A percentile compares a stretch with the other conserved stretches of the same genome.
Conservation (phyloP, 2,797 vertebrate genomes). For the Macroramphosus scolopax region DNA sequence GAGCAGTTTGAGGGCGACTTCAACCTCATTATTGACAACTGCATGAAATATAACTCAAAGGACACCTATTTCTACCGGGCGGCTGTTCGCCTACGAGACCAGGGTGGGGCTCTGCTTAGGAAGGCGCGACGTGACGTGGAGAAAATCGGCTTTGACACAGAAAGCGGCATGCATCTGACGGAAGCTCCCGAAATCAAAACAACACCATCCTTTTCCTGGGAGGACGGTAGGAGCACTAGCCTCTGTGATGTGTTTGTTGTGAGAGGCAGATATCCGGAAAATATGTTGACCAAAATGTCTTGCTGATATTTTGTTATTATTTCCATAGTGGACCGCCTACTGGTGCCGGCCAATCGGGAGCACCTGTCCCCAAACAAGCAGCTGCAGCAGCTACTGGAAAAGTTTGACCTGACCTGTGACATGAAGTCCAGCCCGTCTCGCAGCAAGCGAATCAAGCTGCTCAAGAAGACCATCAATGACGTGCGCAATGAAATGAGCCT, state of each 20-base stretch:
- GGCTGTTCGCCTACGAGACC: slow-evolving; percentile 90
- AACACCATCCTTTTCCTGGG: slow-evolving; percentile 89
- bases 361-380: slow-evolving; percentile 89
- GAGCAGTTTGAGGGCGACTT: slow-evolving; percentile 93
- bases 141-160: slow-evolving; percentile 86
- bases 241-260: neutral
- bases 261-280: neutral
- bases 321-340: slow-evolving; percentile 87
- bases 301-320: neutral
- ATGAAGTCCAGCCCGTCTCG: slow-evolving; percentile 97
- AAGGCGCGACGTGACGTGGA: slow-evolving; percentile 87
- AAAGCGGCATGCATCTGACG: slow-evolving; percentile 88
- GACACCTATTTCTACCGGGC: slow-evolving; percentile 96
- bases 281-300: too few relatives aligned
- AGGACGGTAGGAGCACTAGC: slow-evolving; percentile 84
- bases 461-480: slow-evolving; percentile 90
- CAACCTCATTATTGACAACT: slow-evolving; percentile 92
- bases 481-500: slow-evolving; percentile 88
- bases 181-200: slow-evolving; percentile 85
- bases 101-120: slow-evolving; percentile 90
- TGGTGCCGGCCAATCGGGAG: slow-evolving; percentile 84
- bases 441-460: slow-evolving; percentile 92
- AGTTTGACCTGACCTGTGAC: slow-evolving; percentile 89
- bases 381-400: slow-evolving; percentile 91
- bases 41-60: slow-evolving; percentile 98